These are phyloP conservation scores for Stigmatopora argus DNA, from an alignment of 2,113 vertebrate species.

Conservation along the genomic window DNA sequence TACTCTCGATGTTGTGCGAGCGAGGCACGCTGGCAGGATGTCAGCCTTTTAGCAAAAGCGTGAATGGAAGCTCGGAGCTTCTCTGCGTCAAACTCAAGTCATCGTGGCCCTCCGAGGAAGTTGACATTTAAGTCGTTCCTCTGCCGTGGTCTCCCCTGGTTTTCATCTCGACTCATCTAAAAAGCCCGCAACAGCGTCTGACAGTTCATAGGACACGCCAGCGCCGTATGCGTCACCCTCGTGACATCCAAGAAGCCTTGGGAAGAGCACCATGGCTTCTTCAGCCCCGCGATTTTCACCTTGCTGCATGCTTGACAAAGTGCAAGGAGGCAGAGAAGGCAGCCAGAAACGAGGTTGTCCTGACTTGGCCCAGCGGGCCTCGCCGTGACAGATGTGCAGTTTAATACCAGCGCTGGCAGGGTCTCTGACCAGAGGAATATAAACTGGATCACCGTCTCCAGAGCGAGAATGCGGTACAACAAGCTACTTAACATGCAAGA, in stretches of 20 bases:
- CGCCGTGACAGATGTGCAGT: constrained; percentile 58
- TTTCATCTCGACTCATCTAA: constrained; percentile 35
- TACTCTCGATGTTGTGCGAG: neutral
- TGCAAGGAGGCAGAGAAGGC: constrained; percentile 14
- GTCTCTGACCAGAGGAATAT: constrained; percentile 25
- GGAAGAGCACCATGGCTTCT: constrained; percentile 21
- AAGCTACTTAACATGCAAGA: constrained; percentile 29
- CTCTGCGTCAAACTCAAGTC: constrained; percentile 28
- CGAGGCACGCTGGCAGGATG: constrained; percentile 5
- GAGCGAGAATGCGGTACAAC: constrained; percentile 22
- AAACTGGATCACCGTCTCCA: constrained; percentile 41
- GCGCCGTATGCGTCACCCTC: constrained; percentile 36
- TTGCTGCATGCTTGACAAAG: constrained; percentile 30
- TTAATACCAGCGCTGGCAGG: constrained; percentile 56
- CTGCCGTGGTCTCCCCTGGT: constrained; percentile 28
- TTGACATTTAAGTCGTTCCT: constrained; percentile 31
- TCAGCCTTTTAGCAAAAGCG: constrained; percentile 9
- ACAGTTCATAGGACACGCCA: constrained; percentile 26
- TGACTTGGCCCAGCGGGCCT: constrained; percentile 30
- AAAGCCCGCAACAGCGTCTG: constrained; percentile 25
- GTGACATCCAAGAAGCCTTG: constrained; percentile 30
- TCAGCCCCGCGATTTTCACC: constrained; percentile 12
- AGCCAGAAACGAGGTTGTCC: constrained; percentile 24
- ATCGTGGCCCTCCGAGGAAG: constrained; percentile 18
- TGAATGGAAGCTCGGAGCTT: constrained; percentile 26